Conservation (phyloP, 2,888 invertebrate genomes). For the Cantharis flavilabris region DNA sequence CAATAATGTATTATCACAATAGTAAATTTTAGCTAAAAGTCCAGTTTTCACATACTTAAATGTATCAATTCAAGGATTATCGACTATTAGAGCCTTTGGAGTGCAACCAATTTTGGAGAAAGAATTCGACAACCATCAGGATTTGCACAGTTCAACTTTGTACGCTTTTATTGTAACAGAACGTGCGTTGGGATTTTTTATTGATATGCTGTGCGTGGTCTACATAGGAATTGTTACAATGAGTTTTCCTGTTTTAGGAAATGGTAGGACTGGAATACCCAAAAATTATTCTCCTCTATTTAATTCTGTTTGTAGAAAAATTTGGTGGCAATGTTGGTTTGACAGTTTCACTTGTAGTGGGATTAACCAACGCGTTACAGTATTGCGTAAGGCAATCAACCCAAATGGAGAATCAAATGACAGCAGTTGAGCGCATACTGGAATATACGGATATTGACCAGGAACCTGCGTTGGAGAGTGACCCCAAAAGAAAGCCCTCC, state of each 20-base stretch:
- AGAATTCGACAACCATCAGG: constrained; percentile 83
- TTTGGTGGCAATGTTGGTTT: constrained; percentile 53
- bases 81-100: constrained; percentile 87
- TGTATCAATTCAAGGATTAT: constrained; percentile 85
- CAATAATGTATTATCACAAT: background rate
- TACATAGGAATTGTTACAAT: constrained; percentile 87
- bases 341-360: constrained; percentile 51
- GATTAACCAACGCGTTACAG: constrained; percentile 65
- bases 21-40: constrained; percentile 74
- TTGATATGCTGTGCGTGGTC: constrained; percentile 85
- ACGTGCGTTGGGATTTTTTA: constrained; percentile 91
- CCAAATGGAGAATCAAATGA: constrained; percentile 74
- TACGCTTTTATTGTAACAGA: constrained; percentile 81
- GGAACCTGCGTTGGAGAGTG: constrained; percentile 58
- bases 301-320: constrained; percentile 39
- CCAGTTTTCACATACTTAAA: constrained; percentile 95
- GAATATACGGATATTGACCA: constrained; percentile 47
- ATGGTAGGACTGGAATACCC: constrained; percentile 49
- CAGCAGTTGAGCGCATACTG: constrained; percentile 81
- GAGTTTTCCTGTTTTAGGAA: constrained; percentile 76
- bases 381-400: constrained; percentile 76
- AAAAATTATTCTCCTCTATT: background rate
- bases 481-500: constrained; percentile 73
- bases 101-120: constrained; percentile 77
- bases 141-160: constrained; percentile 86